Percentiles rank a stretch among this genome's conserved stretches.
Evolutionary conservation across 37 sponge, comb jelly and placozoan species (phyloP).

Genomic region (Halichondria panicea): DNA sequence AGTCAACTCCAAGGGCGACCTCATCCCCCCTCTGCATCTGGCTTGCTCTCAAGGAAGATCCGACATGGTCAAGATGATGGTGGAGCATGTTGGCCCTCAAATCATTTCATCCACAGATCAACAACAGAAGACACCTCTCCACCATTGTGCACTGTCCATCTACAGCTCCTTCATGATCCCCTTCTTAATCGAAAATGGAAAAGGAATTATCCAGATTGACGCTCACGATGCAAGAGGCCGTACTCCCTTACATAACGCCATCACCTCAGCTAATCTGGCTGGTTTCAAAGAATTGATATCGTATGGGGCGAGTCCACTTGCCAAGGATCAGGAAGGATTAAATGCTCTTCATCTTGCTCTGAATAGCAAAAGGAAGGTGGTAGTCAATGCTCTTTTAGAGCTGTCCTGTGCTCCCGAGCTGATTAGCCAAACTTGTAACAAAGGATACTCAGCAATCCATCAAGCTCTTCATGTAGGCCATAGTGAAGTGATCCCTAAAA

Average conservation of each 20-base stretch:
- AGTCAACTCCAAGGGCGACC: slow-evolving; percentile 34
- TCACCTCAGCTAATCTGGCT: slow-evolving; percentile 20
- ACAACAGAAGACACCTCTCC: slow-evolving; percentile 52
- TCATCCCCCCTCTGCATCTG: slow-evolving; percentile 65
- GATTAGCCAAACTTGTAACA: slow-evolving; percentile 19
- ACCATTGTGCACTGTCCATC: slow-evolving; percentile 42
- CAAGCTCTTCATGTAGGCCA: slow-evolving; percentile 22
- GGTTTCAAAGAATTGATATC: slow-evolving; percentile 43
- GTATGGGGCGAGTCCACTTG: slow-evolving; percentile 37
- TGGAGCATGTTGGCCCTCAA: slow-evolving; percentile 7
- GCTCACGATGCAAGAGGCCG: slow-evolving; percentile 49
- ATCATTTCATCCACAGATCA: slow-evolving; percentile 19
- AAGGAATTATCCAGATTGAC: slow-evolving; percentile 26
- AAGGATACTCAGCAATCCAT: slow-evolving; percentile 51
- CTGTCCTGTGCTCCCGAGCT: slow-evolving; percentile 31
- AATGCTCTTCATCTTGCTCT: slow-evolving; percentile 71
- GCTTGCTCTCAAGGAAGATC: slow-evolving; percentile 72
- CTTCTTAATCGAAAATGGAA: slow-evolving; percentile 50
- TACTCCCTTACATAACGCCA: slow-evolving; percentile 70
- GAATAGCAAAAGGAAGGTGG: slow-evolving; percentile 15
- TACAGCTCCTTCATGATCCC: slow-evolving; percentile 24
- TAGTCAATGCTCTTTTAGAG: slow-evolving; percentile 18
- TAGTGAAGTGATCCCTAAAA: slow-evolving; percentile 13
- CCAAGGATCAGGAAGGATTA: slow-evolving; percentile 26
- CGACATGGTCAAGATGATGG: slow-evolving; percentile 53